Evolutionary conservation across 1,140 invertebrate genomes (phyloP).

Genomic region (Drosophila sp.): DNA sequence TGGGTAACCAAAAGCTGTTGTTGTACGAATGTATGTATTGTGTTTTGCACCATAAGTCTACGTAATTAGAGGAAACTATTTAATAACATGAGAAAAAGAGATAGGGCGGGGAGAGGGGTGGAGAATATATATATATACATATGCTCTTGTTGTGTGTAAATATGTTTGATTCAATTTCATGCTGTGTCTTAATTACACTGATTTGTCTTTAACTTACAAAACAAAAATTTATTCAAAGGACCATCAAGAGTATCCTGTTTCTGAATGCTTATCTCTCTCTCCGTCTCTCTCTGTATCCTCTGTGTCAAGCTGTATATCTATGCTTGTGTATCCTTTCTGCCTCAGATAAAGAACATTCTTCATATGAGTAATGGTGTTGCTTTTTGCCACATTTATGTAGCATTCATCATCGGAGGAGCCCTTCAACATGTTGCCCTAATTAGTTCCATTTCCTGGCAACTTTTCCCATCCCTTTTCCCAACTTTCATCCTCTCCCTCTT

Average conservation of each 20-base stretch:
- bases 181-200: conserved; percentile 12
- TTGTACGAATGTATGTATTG: neutral
- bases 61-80: conserved; percentile 2
- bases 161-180: conserved; percentile 6
- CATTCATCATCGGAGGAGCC: conserved; percentile 57
- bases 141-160: neutral
- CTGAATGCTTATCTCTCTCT: neutral
- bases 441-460: conserved; percentile 46
- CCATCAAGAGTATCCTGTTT: conserved; percentile 13
- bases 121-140: neutral
- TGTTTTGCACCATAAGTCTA: conserved; percentile 1
- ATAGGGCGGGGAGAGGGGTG: neutral
- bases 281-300: neutral
- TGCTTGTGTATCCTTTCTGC: conserved; percentile 16
- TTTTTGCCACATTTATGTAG: conserved; percentile 42
- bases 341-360: conserved; percentile 13
- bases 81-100: neutral
- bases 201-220: conserved; percentile 5
- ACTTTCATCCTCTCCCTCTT: neutral
- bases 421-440: conserved; percentile 69
- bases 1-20: neutral
- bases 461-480: neutral
- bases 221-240: conserved; percentile 7
- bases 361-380: conserved; percentile 58
- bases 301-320: neutral